Evolutionary conservation across 2,797 vertebrate genomes (phyloP), one percentile per base, ranked within the genome.

Genomic region (Lerista edwardsae): DNA sequence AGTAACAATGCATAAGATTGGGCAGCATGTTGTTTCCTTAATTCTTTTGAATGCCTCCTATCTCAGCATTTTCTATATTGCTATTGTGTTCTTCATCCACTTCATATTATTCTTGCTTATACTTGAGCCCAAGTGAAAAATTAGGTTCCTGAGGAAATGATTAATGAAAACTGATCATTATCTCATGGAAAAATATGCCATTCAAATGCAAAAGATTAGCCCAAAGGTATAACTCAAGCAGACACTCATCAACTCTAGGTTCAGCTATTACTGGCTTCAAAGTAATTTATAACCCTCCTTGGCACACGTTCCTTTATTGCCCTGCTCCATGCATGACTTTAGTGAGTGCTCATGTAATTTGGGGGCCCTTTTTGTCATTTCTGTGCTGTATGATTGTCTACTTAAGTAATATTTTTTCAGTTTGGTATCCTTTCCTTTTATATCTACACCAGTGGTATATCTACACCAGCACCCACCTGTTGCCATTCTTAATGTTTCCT

Each of bases 181-280:
- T 80, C 72, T 55, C 59, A 34, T 71, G 65, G 82, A 23, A 44
- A 87, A 80, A 72, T 74, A 79, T 74, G 61, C 76, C 47, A 79
- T 83, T 82, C 71, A 67, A 51, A 80, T 84, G 73, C 55, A 80
- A 84, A 84, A 76, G 23, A 62, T 75, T 87, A 76, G 47, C 77
- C 86, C 86, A 69, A 55, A 4, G 39, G 72, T 57, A 71, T 62
- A 84, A 79, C 14, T 87, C 64, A 80, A 31, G 12, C 31, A 31
- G 69, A 47, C 62, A 55, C 55, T 55, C 75, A 61, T 75, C 82
- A 44, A 55, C 10, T 80, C 36, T n/a, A 29, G 64, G 64, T 82
- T 82, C 75, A 86, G 75, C 44, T 55, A 21, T 71, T 71, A 80
- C 72, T 80, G 57, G 82, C 69, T 84, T 31, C 65, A 34, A 71